Conservation (phyloP, 1,140 invertebrate genomes). For the Nixonia krombeini region DNA sequence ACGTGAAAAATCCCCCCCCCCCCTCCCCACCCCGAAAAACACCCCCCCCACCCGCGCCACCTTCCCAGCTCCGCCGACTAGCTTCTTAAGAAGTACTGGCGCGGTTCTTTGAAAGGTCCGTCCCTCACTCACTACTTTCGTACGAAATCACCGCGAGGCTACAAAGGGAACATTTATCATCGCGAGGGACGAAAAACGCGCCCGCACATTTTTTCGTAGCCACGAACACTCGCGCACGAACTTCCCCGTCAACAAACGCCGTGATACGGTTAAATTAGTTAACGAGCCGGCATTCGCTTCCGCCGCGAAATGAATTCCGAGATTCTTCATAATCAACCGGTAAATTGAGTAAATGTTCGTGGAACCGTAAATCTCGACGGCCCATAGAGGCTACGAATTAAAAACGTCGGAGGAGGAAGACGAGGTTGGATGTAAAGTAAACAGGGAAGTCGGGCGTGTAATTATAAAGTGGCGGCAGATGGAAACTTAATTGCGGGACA, state of each 20-base stretch:
- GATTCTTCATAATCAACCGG: neutral
- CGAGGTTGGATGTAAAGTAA: neutral
- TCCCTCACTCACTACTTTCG: neutral
- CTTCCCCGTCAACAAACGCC: no score
- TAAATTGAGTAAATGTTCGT: neutral
- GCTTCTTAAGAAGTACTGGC: constrained; percentile 2
- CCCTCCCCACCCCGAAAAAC: neutral
- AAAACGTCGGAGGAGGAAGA: neutral
- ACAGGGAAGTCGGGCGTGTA: neutral
- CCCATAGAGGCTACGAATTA: neutral
- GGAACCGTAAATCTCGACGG: neutral
- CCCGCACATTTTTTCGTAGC: neutral
- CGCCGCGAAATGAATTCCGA: neutral
- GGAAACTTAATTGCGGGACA: constrained; percentile 10
- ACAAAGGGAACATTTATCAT: neutral
- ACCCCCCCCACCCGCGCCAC: no score
- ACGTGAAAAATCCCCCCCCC: constrained; percentile 22
- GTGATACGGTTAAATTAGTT: no score
- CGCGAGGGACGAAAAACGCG: neutral
- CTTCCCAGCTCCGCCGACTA: no score
- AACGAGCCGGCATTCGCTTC: no score
- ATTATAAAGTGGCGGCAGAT: constrained; percentile 18
- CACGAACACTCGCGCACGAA: neutral
- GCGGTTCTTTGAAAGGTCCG: neutral
- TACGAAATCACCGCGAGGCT: neutral